Evolutionary conservation across 2,113 vertebrate species (phyloP).

Genomic region (Nesoenas mayeri): DNA sequence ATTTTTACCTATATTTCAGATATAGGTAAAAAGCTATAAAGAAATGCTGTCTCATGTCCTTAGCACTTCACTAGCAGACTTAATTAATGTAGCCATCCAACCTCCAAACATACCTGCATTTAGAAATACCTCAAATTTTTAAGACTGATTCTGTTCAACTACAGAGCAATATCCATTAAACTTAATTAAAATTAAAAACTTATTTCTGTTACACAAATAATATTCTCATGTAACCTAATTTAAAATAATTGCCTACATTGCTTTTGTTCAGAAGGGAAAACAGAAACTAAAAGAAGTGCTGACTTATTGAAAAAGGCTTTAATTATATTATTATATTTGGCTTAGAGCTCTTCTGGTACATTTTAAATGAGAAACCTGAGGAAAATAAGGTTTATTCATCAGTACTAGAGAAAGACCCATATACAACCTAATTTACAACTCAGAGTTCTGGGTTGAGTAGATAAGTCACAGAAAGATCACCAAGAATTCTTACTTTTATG

Average conservation of each 20-base stretch:
- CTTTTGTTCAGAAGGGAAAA: conserved; percentile 72
- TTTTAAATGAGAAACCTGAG: conserved; percentile 35
- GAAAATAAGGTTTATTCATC: neutral
- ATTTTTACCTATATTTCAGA: neutral
- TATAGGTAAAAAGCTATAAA: neutral
- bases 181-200: conserved; percentile 74
- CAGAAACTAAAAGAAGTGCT: conserved; percentile 71
- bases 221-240: conserved; percentile 77
- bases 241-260: conserved; percentile 77
- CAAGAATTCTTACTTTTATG: neutral
- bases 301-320: conserved; percentile 71
- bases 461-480: neutral
- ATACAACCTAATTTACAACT: conserved; percentile 22
- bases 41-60: neutral
- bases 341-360: conserved; percentile 51
- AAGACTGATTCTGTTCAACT: conserved; percentile 46
- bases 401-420: neutral
- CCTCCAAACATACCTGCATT: neutral
- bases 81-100: neutral
- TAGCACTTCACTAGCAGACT: neutral
- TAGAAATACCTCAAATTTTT: neutral
- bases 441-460: neutral
- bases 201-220: conserved; percentile 78
- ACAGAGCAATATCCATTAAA: conserved; percentile 60
- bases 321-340: conserved; percentile 75